Evolutionary conservation across 2,113 vertebrate species (phyloP).

Genomic region (Meles meles): DNA sequence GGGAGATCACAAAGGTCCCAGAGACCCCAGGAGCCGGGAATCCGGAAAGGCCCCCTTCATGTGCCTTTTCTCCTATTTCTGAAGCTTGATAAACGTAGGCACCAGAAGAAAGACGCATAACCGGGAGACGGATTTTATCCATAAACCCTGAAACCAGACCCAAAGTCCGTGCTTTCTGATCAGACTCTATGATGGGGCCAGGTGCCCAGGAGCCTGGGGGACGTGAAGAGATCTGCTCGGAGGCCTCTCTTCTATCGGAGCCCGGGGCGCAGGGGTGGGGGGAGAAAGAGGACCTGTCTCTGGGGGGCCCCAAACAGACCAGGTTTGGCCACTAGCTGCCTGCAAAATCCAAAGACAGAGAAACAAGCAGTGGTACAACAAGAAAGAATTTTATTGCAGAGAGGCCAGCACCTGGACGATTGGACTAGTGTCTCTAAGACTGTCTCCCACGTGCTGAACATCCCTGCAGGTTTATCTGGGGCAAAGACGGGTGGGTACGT

Average conservation of each 20-base stretch:
- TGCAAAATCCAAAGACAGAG: neutral
- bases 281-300: neutral
- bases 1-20: neutral
- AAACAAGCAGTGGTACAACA: neutral
- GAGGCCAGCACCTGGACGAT: neutral
- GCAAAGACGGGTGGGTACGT: neutral
- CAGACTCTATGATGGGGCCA: neutral
- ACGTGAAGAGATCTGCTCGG: neutral
- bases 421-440: neutral
- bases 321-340: neutral
- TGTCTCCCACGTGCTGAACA: neutral
- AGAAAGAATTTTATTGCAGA: neutral
- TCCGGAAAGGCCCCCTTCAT: neutral
- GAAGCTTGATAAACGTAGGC: neutral
- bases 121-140: neutral
- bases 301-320: neutral
- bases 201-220: neutral
- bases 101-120: neutral
- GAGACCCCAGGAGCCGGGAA: neutral
- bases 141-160: neutral
- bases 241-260: neutral
- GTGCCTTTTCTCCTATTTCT: neutral
- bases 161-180: neutral
- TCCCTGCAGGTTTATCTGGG: neutral
- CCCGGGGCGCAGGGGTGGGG: rapidly evolving